These are phyloP conservation scores for Andrena bucephala DNA, from an alignment of 2,888 invertebrate species.

Conservation along the genomic window DNA sequence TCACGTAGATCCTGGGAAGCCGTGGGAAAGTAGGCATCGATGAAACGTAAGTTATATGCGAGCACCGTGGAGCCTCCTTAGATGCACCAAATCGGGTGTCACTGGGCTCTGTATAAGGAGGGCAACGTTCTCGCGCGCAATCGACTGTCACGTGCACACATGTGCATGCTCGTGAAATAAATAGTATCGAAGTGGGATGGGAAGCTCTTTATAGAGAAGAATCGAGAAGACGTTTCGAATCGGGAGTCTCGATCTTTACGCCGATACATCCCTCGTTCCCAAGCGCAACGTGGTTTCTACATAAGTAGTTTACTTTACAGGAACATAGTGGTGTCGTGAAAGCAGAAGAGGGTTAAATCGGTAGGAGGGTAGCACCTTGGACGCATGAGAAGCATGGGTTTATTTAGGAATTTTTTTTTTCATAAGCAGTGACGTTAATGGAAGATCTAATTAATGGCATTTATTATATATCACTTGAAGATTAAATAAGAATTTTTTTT, in stretches of 20 bases:
- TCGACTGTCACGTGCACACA: not conserved
- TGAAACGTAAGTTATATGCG: slow-evolving; percentile 20
- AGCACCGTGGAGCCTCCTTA: not conserved
- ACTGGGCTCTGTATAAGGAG: slow-evolving; percentile 9
- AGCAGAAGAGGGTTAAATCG: no score
- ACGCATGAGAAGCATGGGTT: no score
- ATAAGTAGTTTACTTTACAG: no score
- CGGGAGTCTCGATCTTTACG: slow-evolving; percentile 23
- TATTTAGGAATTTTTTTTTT: no score
- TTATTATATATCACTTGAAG: no score
- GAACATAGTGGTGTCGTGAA: no score
- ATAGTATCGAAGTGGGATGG: slow-evolving; percentile 6
- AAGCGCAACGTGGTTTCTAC: not conserved
- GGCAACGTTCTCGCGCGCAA: slow-evolving; percentile 3
- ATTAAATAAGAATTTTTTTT: no score
- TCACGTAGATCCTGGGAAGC: slow-evolving; percentile 32
- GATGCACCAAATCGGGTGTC: slow-evolving; percentile 27
- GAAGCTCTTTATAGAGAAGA: no score
- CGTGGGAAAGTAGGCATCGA: slow-evolving; percentile 35
- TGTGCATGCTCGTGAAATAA: slow-evolving; percentile 14
- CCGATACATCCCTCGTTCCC: slow-evolving; percentile 9
- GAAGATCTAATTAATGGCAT: no score
- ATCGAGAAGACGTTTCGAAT: not conserved
- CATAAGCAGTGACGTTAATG: no score
- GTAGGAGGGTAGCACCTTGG: no score